A percentile compares a stretch with the other conserved stretches of the same genome.
Conservation (phyloP, 2,888 invertebrate species). For the Anticlea derivata region DNA sequence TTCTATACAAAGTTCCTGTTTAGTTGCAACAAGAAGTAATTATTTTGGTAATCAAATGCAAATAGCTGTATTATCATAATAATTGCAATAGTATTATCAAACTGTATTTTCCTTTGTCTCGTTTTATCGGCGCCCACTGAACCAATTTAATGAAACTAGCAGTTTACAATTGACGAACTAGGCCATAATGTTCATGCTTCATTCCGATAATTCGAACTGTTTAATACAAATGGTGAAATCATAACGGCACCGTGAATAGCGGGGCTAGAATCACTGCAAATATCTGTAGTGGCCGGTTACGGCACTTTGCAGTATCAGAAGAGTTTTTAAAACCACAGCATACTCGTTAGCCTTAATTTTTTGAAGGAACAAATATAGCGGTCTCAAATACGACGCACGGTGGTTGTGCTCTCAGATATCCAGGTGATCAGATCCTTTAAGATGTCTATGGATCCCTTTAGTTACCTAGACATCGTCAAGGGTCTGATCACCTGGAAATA, state of each 20-base stretch:
- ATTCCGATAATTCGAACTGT: constrained; percentile 28
- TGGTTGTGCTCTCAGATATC: too few relatives aligned
- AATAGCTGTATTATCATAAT: constrained; percentile 1
- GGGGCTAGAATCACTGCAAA: constrained; percentile 17
- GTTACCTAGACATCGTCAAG: too few relatives aligned
- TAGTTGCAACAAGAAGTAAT: neutral
- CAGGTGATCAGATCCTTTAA: too few relatives aligned
- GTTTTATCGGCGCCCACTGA: constrained; percentile 20
- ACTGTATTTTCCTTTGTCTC: constrained; percentile 1
- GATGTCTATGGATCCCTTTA: too few relatives aligned
- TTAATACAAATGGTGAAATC: constrained; percentile 28
- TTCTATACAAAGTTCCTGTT: too few relatives aligned
- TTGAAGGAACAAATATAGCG: constrained; percentile 12
- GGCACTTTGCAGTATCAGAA: constrained; percentile 33
- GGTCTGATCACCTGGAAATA: too few relatives aligned
- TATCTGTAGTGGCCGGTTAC: constrained; percentile 30
- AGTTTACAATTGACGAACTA: constrained; percentile 25
- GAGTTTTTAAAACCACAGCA: neutral
- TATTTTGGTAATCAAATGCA: neutral
- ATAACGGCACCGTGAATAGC: constrained; percentile 23
- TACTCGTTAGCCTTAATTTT: constrained; percentile 37
- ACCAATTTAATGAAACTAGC: constrained; percentile 21
- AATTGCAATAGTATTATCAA: constrained; percentile 16
- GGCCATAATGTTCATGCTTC: constrained; percentile 28
- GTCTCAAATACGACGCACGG: too few relatives aligned